Evolutionary conservation across 2,113 vertebrate species (phyloP).

Genomic region (Rhabdomys dilectus): DNA sequence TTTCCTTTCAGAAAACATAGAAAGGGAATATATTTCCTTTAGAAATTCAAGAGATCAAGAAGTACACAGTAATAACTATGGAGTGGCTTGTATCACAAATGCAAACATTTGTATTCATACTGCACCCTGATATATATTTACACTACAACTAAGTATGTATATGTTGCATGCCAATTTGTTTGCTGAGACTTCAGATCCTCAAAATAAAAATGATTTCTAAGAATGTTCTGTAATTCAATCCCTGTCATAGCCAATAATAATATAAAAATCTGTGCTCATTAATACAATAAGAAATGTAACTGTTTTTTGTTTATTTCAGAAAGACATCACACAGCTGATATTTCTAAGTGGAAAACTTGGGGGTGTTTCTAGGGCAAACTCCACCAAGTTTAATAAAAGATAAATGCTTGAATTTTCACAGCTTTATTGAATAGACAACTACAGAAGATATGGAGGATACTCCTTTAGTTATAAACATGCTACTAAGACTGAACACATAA

Average conservation of each 20-base stretch:
- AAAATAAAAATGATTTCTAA: neutral
- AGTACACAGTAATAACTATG: neutral
- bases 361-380: constrained; percentile 1
- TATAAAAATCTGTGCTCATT: constrained; percentile 20
- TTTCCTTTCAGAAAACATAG: neutral
- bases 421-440: neutral
- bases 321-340: neutral
- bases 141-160: constrained; percentile 36
- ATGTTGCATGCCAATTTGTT: neutral
- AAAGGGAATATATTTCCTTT: neutral
- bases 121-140: constrained; percentile 48
- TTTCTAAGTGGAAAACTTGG: neutral
- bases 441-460: neutral
- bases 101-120: constrained; percentile 26
- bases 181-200: neutral
- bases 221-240: neutral
- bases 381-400: neutral
- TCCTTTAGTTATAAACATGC: neutral
- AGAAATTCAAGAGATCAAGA: neutral
- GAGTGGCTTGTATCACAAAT: constrained; percentile 16
- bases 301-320: neutral
- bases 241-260: neutral
- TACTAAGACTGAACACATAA: neutral
- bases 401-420: neutral
- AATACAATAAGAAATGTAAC: neutral